Base-by-base conservation (phyloP, 2,113 vertebrate genomes). In the Willisornis vidua region DNA sequence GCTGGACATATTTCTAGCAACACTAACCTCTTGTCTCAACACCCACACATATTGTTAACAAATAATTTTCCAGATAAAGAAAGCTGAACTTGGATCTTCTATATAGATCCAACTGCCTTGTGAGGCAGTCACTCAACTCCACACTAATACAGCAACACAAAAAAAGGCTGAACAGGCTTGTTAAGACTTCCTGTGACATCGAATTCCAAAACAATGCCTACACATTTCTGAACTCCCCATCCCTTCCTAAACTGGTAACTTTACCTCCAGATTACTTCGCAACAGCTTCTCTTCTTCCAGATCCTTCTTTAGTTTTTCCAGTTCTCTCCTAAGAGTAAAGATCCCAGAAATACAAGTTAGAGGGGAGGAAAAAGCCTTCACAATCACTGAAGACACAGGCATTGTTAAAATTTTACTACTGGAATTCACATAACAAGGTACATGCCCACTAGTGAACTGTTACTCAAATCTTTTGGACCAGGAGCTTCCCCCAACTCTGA, bases 251-350 rank as follows among this genome's bases (percentile, higher is more conserved):
- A 63, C 3, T 16, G 39, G 15, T 28, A 58, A 46, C 45, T 4
- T 97, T 98, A 99, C 99, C 99, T 99, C 99, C 88, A 99, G 97
- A 39, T 96, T 93, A 91, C 97, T 94, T 28, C 99, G 98, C 96
- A 99, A 97, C 81, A 96, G 57, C 92, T 98, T 98, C 77, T 99
- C 99, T 81, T 99, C 98, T 86, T 99, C 98, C 97, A 99, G 97
- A 88, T 99, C 99, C 92, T 93, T 98, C 93, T 98, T 98, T 8
- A 99, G 95, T 91, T 99, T 99, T 71, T 98, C 96, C 55, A 99
- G 98, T 98, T 99, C 99, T 98, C 98, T 99, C 98, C 99, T 99
- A 97, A 59, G 90, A 95, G 89, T 6, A 48, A 83, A 85, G 12
- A 63, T 1, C 70, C 3, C 25, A 94, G 41, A 92, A 79, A 67